Evolutionary conservation across 2,113 vertebrate species (phyloP).

Genomic region (Pseudonaja textilis): DNA sequence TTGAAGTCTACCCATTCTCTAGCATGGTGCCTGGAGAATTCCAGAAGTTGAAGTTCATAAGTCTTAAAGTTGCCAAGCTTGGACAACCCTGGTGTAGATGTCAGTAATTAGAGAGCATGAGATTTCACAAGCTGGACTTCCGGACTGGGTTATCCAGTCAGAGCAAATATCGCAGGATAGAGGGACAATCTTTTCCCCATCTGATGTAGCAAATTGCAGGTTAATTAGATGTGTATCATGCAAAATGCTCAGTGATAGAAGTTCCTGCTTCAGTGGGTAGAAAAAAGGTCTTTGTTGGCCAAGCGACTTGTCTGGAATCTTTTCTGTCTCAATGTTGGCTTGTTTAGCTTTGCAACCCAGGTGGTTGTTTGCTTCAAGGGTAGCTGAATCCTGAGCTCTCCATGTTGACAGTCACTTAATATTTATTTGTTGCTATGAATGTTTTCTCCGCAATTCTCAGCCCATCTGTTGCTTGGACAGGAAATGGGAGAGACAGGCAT

Average conservation of each 20-base stretch:
- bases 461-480: slow-evolving; percentile 33
- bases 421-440: slow-evolving; percentile 50
- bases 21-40: neutral
- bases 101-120: slow-evolving; percentile 26
- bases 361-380: slow-evolving; percentile 50
- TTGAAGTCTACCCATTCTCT: neutral
- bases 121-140: neutral
- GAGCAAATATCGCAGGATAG: neutral
- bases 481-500: neutral
- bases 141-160: neutral
- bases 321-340: slow-evolving; percentile 43
- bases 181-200: neutral
- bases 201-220: neutral
- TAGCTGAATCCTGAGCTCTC: slow-evolving; percentile 35
- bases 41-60: neutral
- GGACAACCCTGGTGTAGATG: neutral
- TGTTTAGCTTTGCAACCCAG: slow-evolving; percentile 47
- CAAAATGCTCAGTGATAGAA: neutral
- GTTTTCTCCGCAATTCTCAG: slow-evolving; percentile 24
- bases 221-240: neutral
- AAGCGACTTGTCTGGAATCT: slow-evolving; percentile 40
- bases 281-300: slow-evolving; percentile 7
- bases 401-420: slow-evolving; percentile 39
- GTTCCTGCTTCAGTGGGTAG: neutral
- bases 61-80: neutral